Conservation (phyloP, 2,888 invertebrate species). For the Corbicula japonica region DNA sequence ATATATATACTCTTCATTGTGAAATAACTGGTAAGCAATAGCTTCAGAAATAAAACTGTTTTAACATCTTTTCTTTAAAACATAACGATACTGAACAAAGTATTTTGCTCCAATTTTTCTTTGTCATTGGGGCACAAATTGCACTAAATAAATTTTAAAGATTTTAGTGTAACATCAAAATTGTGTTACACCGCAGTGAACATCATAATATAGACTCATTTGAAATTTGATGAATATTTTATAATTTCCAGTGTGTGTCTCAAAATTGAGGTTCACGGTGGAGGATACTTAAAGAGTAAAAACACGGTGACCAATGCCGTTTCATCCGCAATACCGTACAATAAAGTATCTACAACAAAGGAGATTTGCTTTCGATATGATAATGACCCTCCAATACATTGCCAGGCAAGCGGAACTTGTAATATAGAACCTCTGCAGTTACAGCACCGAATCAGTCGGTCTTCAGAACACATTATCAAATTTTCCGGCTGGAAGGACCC, state of each 20-base stretch:
- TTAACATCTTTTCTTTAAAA: no score
- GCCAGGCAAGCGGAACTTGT: conserved; percentile 36
- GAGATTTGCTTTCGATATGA: conserved; percentile 57
- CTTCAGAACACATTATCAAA: conserved; percentile 30
- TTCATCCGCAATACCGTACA: conserved; percentile 9
- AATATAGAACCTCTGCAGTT: conserved; percentile 51
- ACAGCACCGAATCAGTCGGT: conserved; percentile 29
- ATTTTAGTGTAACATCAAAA: no score
- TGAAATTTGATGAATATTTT: no score
- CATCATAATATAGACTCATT: background rate
- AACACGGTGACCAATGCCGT: background rate
- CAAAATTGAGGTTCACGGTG: conserved; percentile 38
- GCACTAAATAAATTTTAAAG: no score
- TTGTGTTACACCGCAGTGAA: no score
- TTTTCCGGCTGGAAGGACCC: conserved; percentile 67
- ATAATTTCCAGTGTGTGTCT: conserved; percentile 53
- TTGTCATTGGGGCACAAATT: no score
- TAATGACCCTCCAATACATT: conserved; percentile 41
- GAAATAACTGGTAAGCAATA: no score
- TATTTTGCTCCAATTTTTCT: no score
- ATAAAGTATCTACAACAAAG: conserved; percentile 1
- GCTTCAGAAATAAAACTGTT: background rate
- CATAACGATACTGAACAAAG: no score
- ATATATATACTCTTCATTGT: no score
- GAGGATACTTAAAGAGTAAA: conserved; percentile 48